Percentiles rank a stretch among this genome's conserved stretches.
Evolutionary conservation across 2,113 vertebrate species (phyloP).

Genomic region (Fregata magnificens): DNA sequence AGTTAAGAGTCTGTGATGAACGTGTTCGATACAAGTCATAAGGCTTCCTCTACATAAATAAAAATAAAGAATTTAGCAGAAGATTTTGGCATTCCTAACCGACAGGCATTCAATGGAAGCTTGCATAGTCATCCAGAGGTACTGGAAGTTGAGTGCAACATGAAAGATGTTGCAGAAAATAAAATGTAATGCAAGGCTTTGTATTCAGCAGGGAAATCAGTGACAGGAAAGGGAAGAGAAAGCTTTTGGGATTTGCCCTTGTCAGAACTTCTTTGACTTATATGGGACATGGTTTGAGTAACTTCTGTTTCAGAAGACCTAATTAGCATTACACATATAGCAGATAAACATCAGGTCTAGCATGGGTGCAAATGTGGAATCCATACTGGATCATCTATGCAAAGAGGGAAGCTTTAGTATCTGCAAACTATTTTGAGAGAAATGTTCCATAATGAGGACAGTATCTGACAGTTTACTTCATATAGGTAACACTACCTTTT

Average conservation of each 20-base stretch:
- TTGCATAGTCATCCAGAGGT: not conserved
- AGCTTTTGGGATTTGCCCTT: not conserved
- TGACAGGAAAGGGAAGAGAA: not conserved
- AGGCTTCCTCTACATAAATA: not conserved
- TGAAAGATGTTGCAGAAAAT: not conserved
- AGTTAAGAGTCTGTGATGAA: not conserved
- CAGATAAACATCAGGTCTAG: not conserved
- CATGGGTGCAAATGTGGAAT: not conserved
- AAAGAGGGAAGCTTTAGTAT: not conserved
- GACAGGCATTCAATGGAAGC: not conserved
- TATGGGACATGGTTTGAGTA: not conserved
- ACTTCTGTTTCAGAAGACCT: not conserved
- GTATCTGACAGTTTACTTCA: not conserved
- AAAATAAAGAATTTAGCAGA: not conserved
- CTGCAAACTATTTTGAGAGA: not conserved
- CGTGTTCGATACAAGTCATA: not conserved
- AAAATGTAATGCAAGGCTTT: not conserved
- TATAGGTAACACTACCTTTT: not conserved
- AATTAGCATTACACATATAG: not conserved
- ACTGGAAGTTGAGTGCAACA: not conserved
- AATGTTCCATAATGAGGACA: not conserved
- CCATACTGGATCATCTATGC: not conserved
- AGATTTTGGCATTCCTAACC: not conserved
- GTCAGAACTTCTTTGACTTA: not conserved
- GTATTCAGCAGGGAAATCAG: not conserved